Evolutionary conservation across 1,140 invertebrate species (phyloP).

Genomic region (Cydia amplana): DNA sequence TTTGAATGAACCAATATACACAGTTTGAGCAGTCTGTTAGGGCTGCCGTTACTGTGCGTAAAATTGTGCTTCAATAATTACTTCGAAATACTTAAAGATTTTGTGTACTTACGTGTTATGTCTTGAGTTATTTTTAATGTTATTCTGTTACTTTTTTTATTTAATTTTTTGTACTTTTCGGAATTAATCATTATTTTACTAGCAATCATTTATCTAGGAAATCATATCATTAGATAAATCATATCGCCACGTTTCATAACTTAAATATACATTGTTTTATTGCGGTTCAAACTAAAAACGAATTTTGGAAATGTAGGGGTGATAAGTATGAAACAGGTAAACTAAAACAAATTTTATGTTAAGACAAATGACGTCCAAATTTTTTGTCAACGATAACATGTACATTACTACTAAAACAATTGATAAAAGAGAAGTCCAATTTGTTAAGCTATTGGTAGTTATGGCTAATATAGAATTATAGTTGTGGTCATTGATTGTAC

Average conservation of each 20-base stretch:
- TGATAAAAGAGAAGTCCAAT: neutral
- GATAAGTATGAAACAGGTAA: neutral
- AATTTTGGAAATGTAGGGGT: neutral
- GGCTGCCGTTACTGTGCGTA: slow-evolving; percentile 32
- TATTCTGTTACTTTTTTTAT: slow-evolving; percentile 40
- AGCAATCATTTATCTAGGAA: neutral
- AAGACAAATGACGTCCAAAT: neutral
- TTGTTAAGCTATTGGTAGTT: neutral
- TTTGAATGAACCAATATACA: slow-evolving; percentile 63
- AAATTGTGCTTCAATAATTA: slow-evolving; percentile 39
- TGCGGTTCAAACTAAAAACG: neutral
- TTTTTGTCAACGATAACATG: neutral
- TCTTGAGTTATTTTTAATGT: slow-evolving; percentile 41
- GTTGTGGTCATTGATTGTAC: slow-evolving; percentile 7
- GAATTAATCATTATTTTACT: slow-evolving; percentile 11
- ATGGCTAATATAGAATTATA: slow-evolving; percentile 3
- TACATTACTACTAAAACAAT: neutral
- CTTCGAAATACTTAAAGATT: slow-evolving; percentile 35
- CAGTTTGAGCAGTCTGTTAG: slow-evolving; percentile 37
- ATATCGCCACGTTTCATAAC: neutral
- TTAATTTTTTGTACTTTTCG: slow-evolving; percentile 32
- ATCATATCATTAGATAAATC: slow-evolving; percentile 17
- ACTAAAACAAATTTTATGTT: neutral
- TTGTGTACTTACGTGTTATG: slow-evolving; percentile 45
- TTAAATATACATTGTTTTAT: neutral